Base-by-base conservation (phyloP, 1,140 invertebrate species). In the Berghia stephanieae region DNA sequence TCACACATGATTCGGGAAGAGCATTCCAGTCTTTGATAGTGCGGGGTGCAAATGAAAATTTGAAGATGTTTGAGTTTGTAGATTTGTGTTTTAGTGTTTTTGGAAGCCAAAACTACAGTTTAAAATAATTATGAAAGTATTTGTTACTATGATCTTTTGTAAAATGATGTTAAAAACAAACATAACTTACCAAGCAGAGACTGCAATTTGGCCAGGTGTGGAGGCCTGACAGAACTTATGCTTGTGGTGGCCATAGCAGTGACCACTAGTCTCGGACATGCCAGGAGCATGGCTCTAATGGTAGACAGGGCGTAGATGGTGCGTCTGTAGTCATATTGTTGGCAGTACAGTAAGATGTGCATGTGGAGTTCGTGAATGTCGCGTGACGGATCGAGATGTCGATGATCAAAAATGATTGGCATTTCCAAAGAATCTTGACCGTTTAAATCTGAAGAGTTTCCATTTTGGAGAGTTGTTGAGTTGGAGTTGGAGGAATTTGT, bases 301-400 rank as follows among this genome's bases (percentile, higher is more conserved):
- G 94, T 94, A 66, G 93, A 91, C 24, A 96, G 88, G n/a, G 94
- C 93, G 85, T 96, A 96, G 0, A 95, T 89, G 8, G 94, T 93
- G 81, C 94, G 91, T 44, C 92, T 91, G 0, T 93, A 94, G 86
- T 96, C 95, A 82, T 95, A 95, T 24, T 94, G 92, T 79, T 94
- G 94, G 78, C 93, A 92, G 82, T 96, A 96, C 0, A 96, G 90
- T 27, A 96, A 91, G 85, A 96, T 92, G 86, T 96, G 95, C 36
- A 94, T 94, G 86, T 96, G 95, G 57, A 95, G 92, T 34, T 94
- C 93, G 85, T 95, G 94, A 6, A 95, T 91, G 67, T 70, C 68
- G 77, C 75, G 76, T 72, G 81, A n/a, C 67, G 74, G 66, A 55
- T 79, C 36, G 81, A 85, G 16, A 49, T 77, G n/a, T 78, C 71